A percentile compares a stretch with the other conserved stretches of the same genome.
phyloP scores from a whole-genome alignment of 2,113 vertebrate genomes.

The Pseudopipra pipra region DNA sequence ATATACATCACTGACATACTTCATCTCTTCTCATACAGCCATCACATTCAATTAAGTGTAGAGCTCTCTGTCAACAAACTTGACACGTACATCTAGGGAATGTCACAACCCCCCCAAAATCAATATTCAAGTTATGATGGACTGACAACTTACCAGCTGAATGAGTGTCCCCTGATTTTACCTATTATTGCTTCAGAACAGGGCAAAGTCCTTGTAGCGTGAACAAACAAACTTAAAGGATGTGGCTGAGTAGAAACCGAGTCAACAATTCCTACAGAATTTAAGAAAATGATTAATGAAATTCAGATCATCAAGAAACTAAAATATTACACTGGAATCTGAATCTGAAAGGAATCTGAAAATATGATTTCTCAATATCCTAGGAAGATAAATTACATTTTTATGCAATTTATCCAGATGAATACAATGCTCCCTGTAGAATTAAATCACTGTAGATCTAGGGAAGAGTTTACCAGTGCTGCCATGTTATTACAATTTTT shows the following conservation, averaged over 20 bases:
- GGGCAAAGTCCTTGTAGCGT: conserved; percentile 22
- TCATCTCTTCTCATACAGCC: conserved; percentile 56
- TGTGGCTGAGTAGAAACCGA: conserved; percentile 31
- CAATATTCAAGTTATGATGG: conserved; percentile 73
- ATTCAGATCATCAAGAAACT: conserved; percentile 16
- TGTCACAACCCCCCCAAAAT: conserved; percentile 60
- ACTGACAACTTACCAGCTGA: conserved; percentile 66
- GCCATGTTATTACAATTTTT: neutral
- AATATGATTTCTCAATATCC: conserved; percentile 11
- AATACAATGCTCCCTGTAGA: neutral
- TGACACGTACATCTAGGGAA: conserved; percentile 66
- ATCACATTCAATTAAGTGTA: conserved; percentile 73
- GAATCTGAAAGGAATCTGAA: neutral
- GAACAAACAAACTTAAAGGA: conserved; percentile 52
- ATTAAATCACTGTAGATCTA: neutral
- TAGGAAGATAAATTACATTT: neutral
- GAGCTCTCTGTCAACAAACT: conserved; percentile 69
- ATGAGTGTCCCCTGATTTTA: conserved; percentile 63
- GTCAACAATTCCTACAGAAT: neutral
- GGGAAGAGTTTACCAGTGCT: neutral
- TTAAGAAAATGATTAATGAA: conserved; percentile 17
- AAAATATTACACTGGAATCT: neutral
- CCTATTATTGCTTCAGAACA: conserved; percentile 37
- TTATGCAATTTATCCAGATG: neutral
- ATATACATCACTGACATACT: conserved; percentile 48